Percentiles rank a stretch among this genome's conserved stretches.
Conservation (phyloP, 2,888 invertebrate genomes). For the Atethmia centrago region DNA sequence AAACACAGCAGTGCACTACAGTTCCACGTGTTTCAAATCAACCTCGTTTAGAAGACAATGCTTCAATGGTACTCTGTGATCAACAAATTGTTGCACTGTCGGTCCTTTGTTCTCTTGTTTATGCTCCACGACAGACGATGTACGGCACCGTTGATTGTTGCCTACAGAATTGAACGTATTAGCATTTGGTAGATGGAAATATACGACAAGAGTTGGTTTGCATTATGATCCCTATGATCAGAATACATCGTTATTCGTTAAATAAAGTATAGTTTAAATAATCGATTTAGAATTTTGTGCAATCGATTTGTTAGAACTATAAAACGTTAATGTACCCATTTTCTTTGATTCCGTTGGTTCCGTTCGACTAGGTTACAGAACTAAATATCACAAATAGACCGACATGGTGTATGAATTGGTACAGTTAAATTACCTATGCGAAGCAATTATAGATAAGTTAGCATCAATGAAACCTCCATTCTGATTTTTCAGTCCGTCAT, state of each 20-base stretch:
- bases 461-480: background rate
- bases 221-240: background rate
- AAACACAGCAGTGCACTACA: background rate
- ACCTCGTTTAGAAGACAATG: constrained; percentile 58
- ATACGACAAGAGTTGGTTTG: background rate
- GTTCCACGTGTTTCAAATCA: constrained; percentile 38
- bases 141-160: constrained; percentile 46
- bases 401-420: background rate
- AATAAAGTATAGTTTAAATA: background rate
- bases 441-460: background rate
- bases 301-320: background rate
- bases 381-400: background rate
- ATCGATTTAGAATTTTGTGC: background rate
- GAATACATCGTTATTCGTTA: background rate
- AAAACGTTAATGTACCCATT: background rate
- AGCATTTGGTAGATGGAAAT: background rate
- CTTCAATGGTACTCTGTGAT: constrained; percentile 60
- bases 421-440: too few relatives aligned
- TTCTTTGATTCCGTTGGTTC: background rate
- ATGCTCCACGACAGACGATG: constrained; percentile 33
- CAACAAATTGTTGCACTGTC: constrained; percentile 65
- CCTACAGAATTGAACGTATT: constrained; percentile 46
- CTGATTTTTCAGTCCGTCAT: background rate
- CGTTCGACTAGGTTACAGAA: background rate
- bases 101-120: constrained; percentile 63